Conservation (phyloP, 2,888 invertebrate genomes). For the Rhimphoctona megacephalus region DNA sequence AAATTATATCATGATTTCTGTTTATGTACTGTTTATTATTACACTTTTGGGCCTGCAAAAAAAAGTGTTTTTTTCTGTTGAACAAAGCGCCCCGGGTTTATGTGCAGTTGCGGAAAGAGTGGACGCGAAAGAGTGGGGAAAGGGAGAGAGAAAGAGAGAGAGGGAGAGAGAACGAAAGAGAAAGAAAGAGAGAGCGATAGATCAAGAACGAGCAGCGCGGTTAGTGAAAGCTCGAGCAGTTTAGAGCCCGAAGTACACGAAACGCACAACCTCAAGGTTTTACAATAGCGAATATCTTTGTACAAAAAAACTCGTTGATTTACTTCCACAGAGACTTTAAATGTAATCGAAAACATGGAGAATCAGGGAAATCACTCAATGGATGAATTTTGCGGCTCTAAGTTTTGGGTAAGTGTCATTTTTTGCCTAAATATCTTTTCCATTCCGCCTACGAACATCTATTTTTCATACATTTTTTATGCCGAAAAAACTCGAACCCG, state of each 20-base stretch:
- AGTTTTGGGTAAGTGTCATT: conserved; percentile 91
- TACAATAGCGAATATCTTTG: conserved; percentile 18
- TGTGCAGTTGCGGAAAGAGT: neutral
- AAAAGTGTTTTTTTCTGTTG: neutral
- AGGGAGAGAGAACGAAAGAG: neutral
- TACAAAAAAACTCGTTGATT: neutral
- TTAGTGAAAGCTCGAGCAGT: conserved; percentile 48
- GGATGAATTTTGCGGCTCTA: conserved; percentile 92
- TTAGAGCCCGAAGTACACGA: conserved; percentile 18
- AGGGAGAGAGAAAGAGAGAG: neutral
- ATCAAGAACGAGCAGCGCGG: conserved; percentile 16
- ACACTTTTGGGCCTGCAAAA: neutral
- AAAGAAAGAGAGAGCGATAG: conserved; percentile 35
- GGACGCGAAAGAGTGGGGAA: conserved; percentile 4
- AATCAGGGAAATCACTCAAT: conserved; percentile 88
- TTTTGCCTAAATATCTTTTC: conserved; percentile 2
- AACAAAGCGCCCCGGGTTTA: neutral
- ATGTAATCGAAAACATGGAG: conserved; percentile 83
- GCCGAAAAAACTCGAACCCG: neutral
- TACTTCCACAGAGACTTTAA: conserved; percentile 2
- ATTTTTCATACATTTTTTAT: neutral
- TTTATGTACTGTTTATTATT: neutral
- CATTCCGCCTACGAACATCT: neutral
- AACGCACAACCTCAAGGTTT: conserved; percentile 35
- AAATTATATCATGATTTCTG: neutral